Evolutionary conservation across 2,797 vertebrate species (phyloP).

Genomic region (Yasuhikotakia modesta): DNA sequence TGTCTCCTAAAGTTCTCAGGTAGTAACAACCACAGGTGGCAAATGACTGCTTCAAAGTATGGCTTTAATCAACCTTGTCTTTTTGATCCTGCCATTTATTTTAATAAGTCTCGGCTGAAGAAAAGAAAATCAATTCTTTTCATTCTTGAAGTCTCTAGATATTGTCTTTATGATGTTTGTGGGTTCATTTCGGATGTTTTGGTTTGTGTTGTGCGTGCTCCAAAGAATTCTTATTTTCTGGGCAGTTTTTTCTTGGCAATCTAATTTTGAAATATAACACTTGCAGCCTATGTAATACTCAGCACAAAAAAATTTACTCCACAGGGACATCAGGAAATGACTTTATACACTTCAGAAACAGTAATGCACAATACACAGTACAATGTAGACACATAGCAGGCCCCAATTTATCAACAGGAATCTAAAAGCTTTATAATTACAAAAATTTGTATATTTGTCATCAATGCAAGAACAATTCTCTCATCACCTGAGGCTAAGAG

Average conservation of each 20-base stretch:
- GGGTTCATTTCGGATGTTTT: slow-evolving; percentile 32
- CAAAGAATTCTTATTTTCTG: slow-evolving; percentile 40
- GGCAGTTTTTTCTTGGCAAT: slow-evolving; percentile 37
- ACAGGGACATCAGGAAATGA: slow-evolving; percentile 41
- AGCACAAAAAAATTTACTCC: slow-evolving; percentile 50
- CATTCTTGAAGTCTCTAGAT: slow-evolving; percentile 40
- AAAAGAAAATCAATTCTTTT: slow-evolving; percentile 58
- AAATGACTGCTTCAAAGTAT: slow-evolving; percentile 60
- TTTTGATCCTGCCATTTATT: slow-evolving; percentile 62
- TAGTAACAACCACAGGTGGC: slow-evolving; percentile 56
- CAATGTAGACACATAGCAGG: slow-evolving; percentile 3
- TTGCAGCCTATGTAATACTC: slow-evolving; percentile 41
- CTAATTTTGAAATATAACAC: slow-evolving; percentile 43
- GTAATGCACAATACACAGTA: not conserved
- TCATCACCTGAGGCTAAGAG: not conserved
- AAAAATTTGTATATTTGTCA: slow-evolving; percentile 20
- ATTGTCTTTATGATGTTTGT: slow-evolving; percentile 40
- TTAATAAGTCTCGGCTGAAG: slow-evolving; percentile 56
- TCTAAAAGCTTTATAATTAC: not conserved
- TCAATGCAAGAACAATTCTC: slow-evolving; percentile 1
- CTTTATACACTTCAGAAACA: slow-evolving; percentile 17
- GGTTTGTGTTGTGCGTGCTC: slow-evolving; percentile 29
- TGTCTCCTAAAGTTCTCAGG: slow-evolving; percentile 52
- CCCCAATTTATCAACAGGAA: slow-evolving; percentile 3
- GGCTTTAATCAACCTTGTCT: slow-evolving; percentile 61